Percentiles rank a stretch among this genome's conserved stretches.
Evolutionary conservation across 2,113 vertebrate genomes (phyloP).

Genomic region (Symphodus melops): DNA sequence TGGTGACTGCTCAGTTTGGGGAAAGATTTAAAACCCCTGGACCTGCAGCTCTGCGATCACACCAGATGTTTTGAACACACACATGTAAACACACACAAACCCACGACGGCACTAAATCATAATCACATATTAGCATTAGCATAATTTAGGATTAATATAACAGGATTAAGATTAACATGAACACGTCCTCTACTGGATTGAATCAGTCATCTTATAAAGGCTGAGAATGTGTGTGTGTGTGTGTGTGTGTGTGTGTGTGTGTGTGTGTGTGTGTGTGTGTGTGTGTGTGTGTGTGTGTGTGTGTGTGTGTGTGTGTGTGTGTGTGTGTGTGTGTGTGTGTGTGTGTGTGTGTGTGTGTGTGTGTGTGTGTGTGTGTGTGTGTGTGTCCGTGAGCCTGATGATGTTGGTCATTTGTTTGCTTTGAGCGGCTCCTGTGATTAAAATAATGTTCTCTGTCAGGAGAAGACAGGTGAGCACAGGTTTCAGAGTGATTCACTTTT

Average conservation of each 20-base stretch:
- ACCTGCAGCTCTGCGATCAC: not conserved
- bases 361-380: too few relatives aligned
- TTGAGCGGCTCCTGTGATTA: not conserved
- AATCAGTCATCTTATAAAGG: constrained; percentile 15
- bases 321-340: too few relatives aligned
- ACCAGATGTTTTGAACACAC: constrained; percentile 12
- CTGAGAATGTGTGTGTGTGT: constrained; percentile 12
- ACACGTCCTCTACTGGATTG: constrained; percentile 43
- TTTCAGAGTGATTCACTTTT: not conserved
- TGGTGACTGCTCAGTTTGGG: not conserved
- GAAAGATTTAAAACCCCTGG: not conserved
- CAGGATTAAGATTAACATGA: constrained; percentile 71
- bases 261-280: too few relatives aligned
- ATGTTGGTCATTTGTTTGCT: not conserved
- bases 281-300: too few relatives aligned
- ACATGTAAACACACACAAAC: constrained; percentile 10
- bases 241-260: constrained; percentile 13
- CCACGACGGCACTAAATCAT: constrained; percentile 7
- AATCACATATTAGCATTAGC: constrained; percentile 68
- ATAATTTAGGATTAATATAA: constrained; percentile 73
- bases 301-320: too few relatives aligned
- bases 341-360: too few relatives aligned
- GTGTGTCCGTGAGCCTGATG: not conserved
- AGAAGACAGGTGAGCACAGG: not conserved
- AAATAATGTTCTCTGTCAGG: not conserved